Conservation (phyloP, 2,797 vertebrate genomes). For the Myotis myotis region DNA sequence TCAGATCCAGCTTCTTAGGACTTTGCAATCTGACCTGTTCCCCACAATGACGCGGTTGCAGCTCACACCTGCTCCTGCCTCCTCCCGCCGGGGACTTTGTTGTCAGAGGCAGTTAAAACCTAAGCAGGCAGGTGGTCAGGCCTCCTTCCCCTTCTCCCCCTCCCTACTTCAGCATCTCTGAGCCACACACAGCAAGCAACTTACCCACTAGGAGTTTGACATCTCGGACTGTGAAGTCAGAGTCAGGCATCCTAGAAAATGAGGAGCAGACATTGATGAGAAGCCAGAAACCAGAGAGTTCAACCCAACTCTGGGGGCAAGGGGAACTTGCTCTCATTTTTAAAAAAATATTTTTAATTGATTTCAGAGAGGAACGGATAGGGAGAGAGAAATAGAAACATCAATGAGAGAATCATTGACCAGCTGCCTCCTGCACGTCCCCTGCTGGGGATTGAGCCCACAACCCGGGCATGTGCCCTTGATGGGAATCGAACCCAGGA, state of each 20-base stretch:
- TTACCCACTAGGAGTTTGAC: constrained; percentile 98
- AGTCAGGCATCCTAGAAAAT: constrained; percentile 93
- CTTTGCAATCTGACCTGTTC: constrained; percentile 45
- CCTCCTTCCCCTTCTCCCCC: not conserved
- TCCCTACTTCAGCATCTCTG: not conserved
- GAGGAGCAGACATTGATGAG: constrained; percentile 63
- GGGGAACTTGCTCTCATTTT: not conserved
- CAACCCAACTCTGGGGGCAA: not conserved
- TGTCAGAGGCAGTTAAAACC: not conserved
- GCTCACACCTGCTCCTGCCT: constrained; percentile 61
- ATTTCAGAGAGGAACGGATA: no score
- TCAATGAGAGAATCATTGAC: no score
- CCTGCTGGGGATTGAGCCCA: no score
- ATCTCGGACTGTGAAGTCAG: constrained; percentile 95
- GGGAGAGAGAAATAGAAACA: no score
- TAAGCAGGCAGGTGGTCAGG: not conserved
- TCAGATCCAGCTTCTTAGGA: not conserved
- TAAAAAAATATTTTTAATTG: not conserved
- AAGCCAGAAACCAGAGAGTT: not conserved
- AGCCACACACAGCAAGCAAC: constrained; percentile 77
- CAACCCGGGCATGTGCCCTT: no score
- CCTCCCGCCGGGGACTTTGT: not conserved
- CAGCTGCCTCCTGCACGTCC: no score
- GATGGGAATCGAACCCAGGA: no score
- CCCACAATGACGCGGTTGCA: not conserved